A percentile compares a stretch with the other conserved stretches of the same genome.
phyloP scores from a whole-genome alignment of 2,113 vertebrate species.

The Trachemys scripta region DNA sequence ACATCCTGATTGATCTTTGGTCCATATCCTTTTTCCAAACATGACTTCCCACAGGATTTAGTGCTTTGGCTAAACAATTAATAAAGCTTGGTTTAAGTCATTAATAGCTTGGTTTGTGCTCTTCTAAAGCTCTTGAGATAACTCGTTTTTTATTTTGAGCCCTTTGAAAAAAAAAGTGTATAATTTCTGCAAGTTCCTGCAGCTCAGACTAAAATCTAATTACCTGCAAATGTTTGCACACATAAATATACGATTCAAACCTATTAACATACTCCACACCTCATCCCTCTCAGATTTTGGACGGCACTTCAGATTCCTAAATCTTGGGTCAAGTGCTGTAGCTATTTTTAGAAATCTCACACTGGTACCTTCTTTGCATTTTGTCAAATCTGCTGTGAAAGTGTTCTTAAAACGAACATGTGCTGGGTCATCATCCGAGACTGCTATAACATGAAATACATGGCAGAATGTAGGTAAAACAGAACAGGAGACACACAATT shows the following conservation, averaged over 20 bases:
- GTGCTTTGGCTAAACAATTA: conserved; percentile 71
- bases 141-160: conserved; percentile 66
- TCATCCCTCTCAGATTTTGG: no score
- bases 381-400: no score
- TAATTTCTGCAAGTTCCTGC: conserved; percentile 52
- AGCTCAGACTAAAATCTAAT: conserved; percentile 68
- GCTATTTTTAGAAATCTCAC: no score
- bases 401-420: no score
- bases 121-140: conserved; percentile 51
- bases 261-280: background rate
- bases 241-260: conserved; percentile 46
- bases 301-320: no score
- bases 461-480: no score
- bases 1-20: conserved; percentile 45
- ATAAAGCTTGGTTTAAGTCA: conserved; percentile 45
- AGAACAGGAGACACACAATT: no score
- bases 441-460: no score
- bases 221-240: conserved; percentile 59
- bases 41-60: conserved; percentile 59
- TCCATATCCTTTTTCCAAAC: conserved; percentile 56
- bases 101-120: conserved; percentile 61
- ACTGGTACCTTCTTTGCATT: no score
- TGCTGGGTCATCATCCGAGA: no score
- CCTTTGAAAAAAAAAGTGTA: conserved; percentile 73
- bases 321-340: no score